Evolutionary conservation across 2,797 vertebrate genomes (phyloP).

Genomic region (Onychomys arenicola): DNA sequence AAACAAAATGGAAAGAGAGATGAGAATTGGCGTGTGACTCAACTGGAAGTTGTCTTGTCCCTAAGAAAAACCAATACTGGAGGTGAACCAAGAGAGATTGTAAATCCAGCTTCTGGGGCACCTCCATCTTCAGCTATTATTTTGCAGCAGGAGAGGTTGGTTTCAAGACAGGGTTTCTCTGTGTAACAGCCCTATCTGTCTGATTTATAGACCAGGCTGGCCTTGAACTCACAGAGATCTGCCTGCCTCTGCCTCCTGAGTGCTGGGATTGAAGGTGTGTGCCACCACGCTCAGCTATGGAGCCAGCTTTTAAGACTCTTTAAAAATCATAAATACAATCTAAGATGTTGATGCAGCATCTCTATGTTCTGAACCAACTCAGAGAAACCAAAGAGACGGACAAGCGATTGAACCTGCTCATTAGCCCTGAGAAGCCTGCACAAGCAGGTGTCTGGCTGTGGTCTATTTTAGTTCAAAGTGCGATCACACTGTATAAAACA

Average conservation of each 20-base stretch:
- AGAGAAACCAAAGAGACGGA: slow-evolving; percentile 50
- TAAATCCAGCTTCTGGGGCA: not conserved
- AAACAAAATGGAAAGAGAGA: not conserved
- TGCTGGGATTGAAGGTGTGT: not conserved
- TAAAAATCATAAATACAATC: not conserved
- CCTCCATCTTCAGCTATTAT: slow-evolving; percentile 41
- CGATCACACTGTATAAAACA: slow-evolving; percentile 80
- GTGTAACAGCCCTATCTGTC: not conserved
- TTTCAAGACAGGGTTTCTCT: not conserved
- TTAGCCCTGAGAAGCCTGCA: slow-evolving; percentile 42
- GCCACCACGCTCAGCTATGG: not conserved
- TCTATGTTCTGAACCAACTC: slow-evolving; percentile 51
- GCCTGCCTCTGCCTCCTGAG: not conserved
- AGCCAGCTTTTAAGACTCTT: not conserved
- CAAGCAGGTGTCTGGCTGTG: slow-evolving; percentile 42
- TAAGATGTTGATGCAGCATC: not conserved
- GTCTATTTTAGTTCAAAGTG: slow-evolving; percentile 84
- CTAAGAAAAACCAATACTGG: not conserved
- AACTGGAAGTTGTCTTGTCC: slow-evolving; percentile 43
- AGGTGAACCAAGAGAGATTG: not conserved
- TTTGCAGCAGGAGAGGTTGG: not conserved
- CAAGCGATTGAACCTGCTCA: slow-evolving; percentile 24
- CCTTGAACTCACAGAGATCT: not conserved
- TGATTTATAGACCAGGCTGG: not conserved
- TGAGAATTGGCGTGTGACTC: slow-evolving; percentile 42